phyloP scores from a whole-genome alignment of 2,888 invertebrate species.

The Criorhina ranunculi region DNA sequence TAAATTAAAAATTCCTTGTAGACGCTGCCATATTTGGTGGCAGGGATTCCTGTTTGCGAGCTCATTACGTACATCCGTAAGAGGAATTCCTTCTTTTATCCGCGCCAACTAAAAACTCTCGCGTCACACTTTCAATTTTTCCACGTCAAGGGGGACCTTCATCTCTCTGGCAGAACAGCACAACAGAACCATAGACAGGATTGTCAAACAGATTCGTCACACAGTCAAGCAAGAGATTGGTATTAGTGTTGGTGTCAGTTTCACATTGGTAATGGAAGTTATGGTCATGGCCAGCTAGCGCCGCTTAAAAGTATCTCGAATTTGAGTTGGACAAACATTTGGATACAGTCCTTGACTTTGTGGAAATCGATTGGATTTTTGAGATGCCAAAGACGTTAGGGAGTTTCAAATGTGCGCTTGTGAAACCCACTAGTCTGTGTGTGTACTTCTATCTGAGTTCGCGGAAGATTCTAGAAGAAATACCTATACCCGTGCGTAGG shows the following conservation, averaged over 20 bases:
- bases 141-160: conserved; percentile 55
- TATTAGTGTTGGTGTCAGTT: conserved; percentile 20
- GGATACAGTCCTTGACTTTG: not conserved
- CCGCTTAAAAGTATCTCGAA: not conserved
- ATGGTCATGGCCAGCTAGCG: conserved; percentile 1
- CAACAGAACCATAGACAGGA: conserved; percentile 23
- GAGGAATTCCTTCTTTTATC: conserved; percentile 50
- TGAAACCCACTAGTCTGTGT: not conserved
- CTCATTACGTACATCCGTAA: conserved; percentile 70
- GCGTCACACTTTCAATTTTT: conserved; percentile 74
- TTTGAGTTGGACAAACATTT: not conserved
- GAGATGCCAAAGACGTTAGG: not conserved
- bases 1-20: conserved; percentile 72
- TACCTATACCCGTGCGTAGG: conserved; percentile 50
- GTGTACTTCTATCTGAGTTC: not conserved
- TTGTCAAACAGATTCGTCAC: conserved; percentile 62
- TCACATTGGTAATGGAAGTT: not conserved
- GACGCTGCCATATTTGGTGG: conserved; percentile 66
- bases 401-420: conserved; percentile 9
- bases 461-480: conserved; percentile 25
- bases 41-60: conserved; percentile 47
- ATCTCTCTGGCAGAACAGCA: conserved; percentile 14
- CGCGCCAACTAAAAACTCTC: conserved; percentile 33
- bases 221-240: conserved; percentile 24
- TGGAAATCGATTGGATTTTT: not conserved